These are phyloP conservation scores for Lutjanus argentimaculatus DNA, from an alignment of 2,797 vertebrate genomes.

Conservation along the genomic window DNA sequence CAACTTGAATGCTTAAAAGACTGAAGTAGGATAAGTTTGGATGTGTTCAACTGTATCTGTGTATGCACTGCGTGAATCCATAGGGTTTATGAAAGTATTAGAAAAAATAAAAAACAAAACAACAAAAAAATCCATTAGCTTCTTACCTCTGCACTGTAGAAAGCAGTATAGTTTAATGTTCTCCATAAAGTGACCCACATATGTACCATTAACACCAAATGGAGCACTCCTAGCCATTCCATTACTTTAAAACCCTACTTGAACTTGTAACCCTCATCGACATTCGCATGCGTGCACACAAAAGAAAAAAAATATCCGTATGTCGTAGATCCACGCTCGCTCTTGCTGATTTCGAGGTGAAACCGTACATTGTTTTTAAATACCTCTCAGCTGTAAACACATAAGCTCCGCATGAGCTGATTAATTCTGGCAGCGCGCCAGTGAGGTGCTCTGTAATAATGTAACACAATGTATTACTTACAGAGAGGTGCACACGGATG, in stretches of 20 bases:
- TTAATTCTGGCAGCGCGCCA: slow-evolving; percentile 62
- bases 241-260: slow-evolving; percentile 61
- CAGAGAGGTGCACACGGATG: slow-evolving; percentile 59
- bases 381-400: slow-evolving; percentile 64
- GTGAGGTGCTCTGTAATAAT: slow-evolving; percentile 46
- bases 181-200: slow-evolving; percentile 57
- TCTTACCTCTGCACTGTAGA: neutral
- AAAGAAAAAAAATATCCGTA: neutral
- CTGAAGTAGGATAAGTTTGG: neutral
- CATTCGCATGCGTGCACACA: slow-evolving; percentile 13
- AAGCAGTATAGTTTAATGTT: slow-evolving; percentile 47
- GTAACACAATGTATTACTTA: slow-evolving; percentile 60
- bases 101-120: neutral
- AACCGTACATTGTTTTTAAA: slow-evolving; percentile 58
- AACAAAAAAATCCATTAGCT: slow-evolving; percentile 31
- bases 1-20: neutral
- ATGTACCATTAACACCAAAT: slow-evolving; percentile 55
- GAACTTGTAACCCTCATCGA: slow-evolving; percentile 37
- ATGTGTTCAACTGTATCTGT: neutral
- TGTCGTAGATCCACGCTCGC: neutral
- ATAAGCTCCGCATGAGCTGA: slow-evolving; percentile 50
- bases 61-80: neutral
- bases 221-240: slow-evolving; percentile 45
- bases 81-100: slow-evolving; percentile 1
- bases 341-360: slow-evolving; percentile 43